Percentiles rank a stretch among this genome's conserved stretches.
Evolutionary conservation across 2,888 invertebrate genomes (phyloP).

Genomic region (Lepidochitona cinerea): DNA sequence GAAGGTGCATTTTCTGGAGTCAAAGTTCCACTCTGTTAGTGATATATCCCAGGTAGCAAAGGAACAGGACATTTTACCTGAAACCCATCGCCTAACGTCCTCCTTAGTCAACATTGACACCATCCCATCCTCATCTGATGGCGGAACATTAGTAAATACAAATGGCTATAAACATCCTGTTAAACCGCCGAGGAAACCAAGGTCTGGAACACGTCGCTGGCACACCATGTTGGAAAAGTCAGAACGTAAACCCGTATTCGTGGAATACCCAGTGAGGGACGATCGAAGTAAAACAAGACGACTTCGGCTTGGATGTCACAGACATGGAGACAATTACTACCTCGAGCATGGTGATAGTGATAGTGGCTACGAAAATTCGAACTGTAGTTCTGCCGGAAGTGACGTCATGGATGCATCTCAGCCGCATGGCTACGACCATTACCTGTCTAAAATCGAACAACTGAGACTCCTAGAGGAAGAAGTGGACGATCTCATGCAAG

Average conservation of each 20-base stretch:
- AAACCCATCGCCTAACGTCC: background rate
- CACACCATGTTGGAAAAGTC: slow-evolving; percentile 5
- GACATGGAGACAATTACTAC: background rate
- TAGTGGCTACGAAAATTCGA: slow-evolving; percentile 1
- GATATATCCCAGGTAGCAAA: background rate
- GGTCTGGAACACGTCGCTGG: background rate
- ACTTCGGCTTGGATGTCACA: background rate
- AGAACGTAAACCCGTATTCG: background rate
- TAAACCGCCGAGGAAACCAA: background rate
- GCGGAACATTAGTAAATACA: background rate
- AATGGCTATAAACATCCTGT: background rate
- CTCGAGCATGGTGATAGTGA: background rate
- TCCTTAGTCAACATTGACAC: background rate
- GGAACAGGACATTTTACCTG: background rate
- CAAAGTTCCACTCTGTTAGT: background rate
- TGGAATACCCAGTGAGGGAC: background rate
- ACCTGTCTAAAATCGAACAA: slow-evolving; percentile 1
- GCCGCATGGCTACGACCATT: background rate
- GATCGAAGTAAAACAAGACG: background rate
- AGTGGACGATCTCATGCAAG: background rate
- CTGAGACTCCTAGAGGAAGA: background rate
- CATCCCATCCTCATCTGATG: background rate
- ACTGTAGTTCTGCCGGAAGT: slow-evolving; percentile 1
- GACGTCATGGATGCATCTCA: background rate
- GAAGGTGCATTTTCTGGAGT: background rate